These are phyloP conservation scores for Macquaria australasica DNA, from an alignment of 2,113 vertebrate species.

Conservation along the genomic window DNA sequence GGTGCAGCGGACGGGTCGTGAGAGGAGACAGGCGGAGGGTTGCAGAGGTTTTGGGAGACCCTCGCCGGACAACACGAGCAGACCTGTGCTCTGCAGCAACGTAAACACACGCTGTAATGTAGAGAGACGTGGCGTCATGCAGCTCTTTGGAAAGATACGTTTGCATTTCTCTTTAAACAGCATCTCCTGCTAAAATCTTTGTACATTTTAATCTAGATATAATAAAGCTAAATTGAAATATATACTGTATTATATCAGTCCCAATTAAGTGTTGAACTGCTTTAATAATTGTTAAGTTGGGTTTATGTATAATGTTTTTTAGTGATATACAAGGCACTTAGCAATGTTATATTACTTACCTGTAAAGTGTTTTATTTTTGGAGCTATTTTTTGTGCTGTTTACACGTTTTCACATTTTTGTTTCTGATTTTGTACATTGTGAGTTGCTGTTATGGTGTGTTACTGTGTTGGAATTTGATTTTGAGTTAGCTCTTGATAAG, in stretches of 20 bases:
- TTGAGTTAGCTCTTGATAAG: too few relatives aligned
- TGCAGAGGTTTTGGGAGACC: conserved; percentile 20
- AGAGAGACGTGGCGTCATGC: not conserved
- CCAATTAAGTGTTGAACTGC: not conserved
- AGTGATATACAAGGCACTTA: not conserved
- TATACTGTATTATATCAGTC: not conserved
- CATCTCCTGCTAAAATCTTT: not conserved
- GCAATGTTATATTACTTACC: not conserved
- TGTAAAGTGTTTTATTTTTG: not conserved
- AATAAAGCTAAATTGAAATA: not conserved
- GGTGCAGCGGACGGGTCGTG: conserved; percentile 87
- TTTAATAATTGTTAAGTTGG: too few relatives aligned
- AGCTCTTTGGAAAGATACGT: not conserved
- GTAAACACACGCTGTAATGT: not conserved
- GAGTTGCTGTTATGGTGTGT: not conserved
- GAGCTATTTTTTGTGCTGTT: not conserved
- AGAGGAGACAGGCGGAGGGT: conserved; percentile 84
- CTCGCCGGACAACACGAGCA: not conserved
- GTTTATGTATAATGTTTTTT: not conserved
- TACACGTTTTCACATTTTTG: not conserved
- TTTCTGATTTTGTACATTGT: not conserved
- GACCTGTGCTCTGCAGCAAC: not conserved
- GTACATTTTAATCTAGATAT: not conserved
- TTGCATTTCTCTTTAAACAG: not conserved
- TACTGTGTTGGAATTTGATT: not conserved